Evolutionary conservation across 2,797 vertebrate species (phyloP), one percentile per base, ranked within the genome.

Genomic region (Lates japonicus): DNA sequence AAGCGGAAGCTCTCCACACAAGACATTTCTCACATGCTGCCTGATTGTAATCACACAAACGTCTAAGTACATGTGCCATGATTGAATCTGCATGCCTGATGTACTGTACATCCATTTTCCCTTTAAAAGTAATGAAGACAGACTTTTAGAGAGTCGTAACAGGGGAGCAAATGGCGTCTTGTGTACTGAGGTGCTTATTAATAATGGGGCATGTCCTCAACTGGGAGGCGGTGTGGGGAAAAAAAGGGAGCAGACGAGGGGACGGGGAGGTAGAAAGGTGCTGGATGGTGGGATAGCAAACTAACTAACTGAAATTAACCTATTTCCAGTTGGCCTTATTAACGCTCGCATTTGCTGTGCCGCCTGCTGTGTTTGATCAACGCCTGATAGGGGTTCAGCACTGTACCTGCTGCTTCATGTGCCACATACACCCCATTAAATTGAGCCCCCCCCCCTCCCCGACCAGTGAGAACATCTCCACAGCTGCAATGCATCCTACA

Each of bases 151-250:
- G 63, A 78, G 55, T 71, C 72, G 25, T 61, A 78, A 70, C 29
- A 42, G 35, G 48, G 62, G 42, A 72, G 59, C 19, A 71, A 76
- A 78, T 3, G 7, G 74, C 11, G 63, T 59, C 72, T 75, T 72
- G 84, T 84, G 85, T 82, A 74, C 65, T 3, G 66, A 77, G 54
- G 71, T 52, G 65, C 79, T 84, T 64, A 78, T 87, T 91, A 82
- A 88, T 82, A 90, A 86, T 75, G 57, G 64, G 64, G 41, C 69
- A 61, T 49, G 74, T 88, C 84, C 74, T 86, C 11, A 25, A 39
- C 57, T 87, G 37, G 58, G 52, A 22, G 52, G 73, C 22, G 4
- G 33, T 39, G 69, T 48, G 22, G 64, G 62, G 80, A 74, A 35
- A 74, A 35, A 77, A 75, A 70, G 60, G 42, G 66, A 76, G 61